A percentile compares a stretch with the other conserved stretches of the same genome.
Evolutionary conservation across 1,140 invertebrate species (phyloP).

Genomic region (Atta cephalotes): DNA sequence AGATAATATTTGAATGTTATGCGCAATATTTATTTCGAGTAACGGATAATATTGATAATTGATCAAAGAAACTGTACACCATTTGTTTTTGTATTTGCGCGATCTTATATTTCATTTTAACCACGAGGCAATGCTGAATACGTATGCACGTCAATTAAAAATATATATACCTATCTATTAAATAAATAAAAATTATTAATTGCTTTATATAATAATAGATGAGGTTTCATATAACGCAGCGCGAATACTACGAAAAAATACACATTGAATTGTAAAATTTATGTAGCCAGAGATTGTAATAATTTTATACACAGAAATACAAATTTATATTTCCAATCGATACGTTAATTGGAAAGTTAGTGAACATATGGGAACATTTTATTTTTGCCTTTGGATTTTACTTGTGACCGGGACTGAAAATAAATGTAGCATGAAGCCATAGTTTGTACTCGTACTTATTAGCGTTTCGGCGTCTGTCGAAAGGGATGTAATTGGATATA

Average conservation of each 20-base stretch:
- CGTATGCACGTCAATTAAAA: not conserved
- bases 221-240: not conserved
- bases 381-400: not conserved
- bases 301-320: not conserved
- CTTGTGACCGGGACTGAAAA: not conserved
- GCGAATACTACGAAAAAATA: not conserved
- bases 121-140: not conserved
- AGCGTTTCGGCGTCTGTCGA: conserved; percentile 59
- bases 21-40: conserved; percentile 27
- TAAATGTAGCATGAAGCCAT: conserved; percentile 70
- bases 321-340: not conserved
- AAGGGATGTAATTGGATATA: conserved; percentile 76
- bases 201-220: not conserved
- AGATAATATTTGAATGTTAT: conserved; percentile 37
- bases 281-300: not conserved
- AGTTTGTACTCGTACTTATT: conserved; percentile 19
- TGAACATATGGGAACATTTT: not conserved
- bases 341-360: not conserved
- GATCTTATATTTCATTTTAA: conserved; percentile 11
- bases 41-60: conserved; percentile 33
- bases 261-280: conserved; percentile 6
- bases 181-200: conserved; percentile 28
- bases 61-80: not conserved
- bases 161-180: not conserved
- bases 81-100: not conserved